These are phyloP conservation scores for Drosophila ustulata DNA, from an alignment of 2,888 invertebrate species.

Conservation along the genomic window DNA sequence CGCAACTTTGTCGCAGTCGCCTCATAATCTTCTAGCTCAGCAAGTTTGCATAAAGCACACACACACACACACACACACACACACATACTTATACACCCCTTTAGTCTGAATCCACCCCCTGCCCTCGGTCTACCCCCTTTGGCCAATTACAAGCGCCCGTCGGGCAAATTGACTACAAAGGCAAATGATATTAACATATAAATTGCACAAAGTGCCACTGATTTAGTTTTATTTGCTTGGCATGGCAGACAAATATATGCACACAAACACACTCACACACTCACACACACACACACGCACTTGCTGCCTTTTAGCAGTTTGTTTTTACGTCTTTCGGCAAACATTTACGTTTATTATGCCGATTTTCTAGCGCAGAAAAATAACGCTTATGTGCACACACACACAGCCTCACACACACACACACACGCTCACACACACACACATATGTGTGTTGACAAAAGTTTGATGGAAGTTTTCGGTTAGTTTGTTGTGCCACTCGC, in stretches of 20 bases:
- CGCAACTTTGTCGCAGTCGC: constrained; percentile 57
- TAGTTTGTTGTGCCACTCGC: constrained; percentile 39
- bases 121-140: constrained; percentile 5
- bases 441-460: constrained; percentile 31
- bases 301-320: constrained; percentile 54
- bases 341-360: constrained; percentile 80
- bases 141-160: constrained; percentile 62
- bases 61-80: constrained; percentile 3
- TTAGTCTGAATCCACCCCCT: not conserved
- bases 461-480: constrained; percentile 41
- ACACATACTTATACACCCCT: not conserved
- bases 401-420: constrained; percentile 13
- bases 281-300: not conserved
- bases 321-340: constrained; percentile 72
- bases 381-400: constrained; percentile 72
- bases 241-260: constrained; percentile 23
- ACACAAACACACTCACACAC: not conserved
- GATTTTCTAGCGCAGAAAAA: constrained; percentile 82
- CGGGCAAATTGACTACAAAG: constrained; percentile 68
- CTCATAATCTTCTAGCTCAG: constrained; percentile 69
- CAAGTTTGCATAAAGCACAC: constrained; percentile 45
- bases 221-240: constrained; percentile 68
- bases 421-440: constrained; percentile 10
- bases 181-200: constrained; percentile 80
- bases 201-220: constrained; percentile 79